Evolutionary conservation across 2,113 vertebrate species (phyloP), one percentile per base, ranked within the genome.

Genomic region (Columba janthina): DNA sequence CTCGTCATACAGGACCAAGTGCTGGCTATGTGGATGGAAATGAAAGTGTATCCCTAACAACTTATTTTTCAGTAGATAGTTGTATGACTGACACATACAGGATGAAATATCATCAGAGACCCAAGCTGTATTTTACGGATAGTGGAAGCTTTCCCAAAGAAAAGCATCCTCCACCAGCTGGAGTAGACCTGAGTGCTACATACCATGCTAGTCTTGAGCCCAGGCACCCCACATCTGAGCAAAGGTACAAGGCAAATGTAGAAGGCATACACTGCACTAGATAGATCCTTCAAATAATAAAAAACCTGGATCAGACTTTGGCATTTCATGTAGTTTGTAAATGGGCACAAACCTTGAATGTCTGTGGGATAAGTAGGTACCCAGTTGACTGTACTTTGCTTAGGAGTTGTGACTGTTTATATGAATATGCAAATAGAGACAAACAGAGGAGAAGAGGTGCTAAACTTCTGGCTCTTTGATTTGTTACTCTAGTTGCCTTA

Each of bases 31-130:
- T 84, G 1, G 94, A 92, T 46, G 91, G 93, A 42, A 95, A 94
- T 1, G 98, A 98, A 7, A 91, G 93, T 19, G 88, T 97, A 76
- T 97, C 98, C 18, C 98, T 99, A 34, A 99, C 99, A 1, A 99
- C 99, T 17, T 99, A 99, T 80, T 99, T 99, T 92, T 99, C 99
- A 2, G 99, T 99, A 64, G 99, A 99, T 72, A 98, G 97, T 92
- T 99, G 99, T 95, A 99, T 99, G 99, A 99, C 99, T 9, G 99
- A 99, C 96, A 99, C 99, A 1, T 99, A 99, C 84, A 98, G 99
- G 93, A 86, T 99, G 85, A 99, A 99, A 92, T 99, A 99, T 94
- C 98, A 99, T 58, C 99, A 99, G 97, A 98, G 97, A 96, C 98
- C 99, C 40, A 98, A 96, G 72, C 95, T 98, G 54, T 97, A 97